phyloP scores from a whole-genome alignment of 2,888 invertebrate genomes.

The Dryobota labecula region DNA sequence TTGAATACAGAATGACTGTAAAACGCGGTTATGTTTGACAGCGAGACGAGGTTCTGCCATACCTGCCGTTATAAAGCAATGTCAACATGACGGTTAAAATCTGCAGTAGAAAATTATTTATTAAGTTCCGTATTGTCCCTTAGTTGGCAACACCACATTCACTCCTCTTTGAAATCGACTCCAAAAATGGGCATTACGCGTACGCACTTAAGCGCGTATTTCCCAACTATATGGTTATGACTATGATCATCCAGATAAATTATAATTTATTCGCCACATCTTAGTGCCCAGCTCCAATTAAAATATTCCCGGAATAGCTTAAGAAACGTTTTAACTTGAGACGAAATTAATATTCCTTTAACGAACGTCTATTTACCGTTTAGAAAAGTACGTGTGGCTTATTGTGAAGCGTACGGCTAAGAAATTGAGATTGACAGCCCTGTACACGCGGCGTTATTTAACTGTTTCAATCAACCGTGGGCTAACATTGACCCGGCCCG shows the following conservation, averaged over 20 bases:
- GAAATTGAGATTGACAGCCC: slow-evolving; percentile 77
- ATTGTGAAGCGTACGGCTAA: slow-evolving; percentile 69
- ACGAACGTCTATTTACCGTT: slow-evolving; percentile 56
- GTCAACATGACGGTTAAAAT: slow-evolving; percentile 43
- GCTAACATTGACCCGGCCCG: slow-evolving; percentile 82
- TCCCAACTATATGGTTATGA: slow-evolving; percentile 31
- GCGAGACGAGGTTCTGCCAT: slow-evolving; percentile 14
- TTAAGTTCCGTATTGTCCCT: slow-evolving; percentile 44
- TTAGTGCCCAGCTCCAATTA: slow-evolving; percentile 35
- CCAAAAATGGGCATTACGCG: slow-evolving; percentile 34
- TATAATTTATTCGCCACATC: slow-evolving; percentile 36
- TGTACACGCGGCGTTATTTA: slow-evolving; percentile 69
- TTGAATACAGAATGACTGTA: slow-evolving; percentile 31
- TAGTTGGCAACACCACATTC: slow-evolving; percentile 43
- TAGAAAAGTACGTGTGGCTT: slow-evolving; percentile 72
- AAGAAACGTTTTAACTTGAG: slow-evolving; percentile 30
- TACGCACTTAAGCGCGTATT: slow-evolving; percentile 26
- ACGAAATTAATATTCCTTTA: slow-evolving; percentile 54
- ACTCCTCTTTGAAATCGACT: slow-evolving; percentile 40
- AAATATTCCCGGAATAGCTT: slow-evolving; percentile 39
- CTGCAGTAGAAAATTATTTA: slow-evolving; percentile 53
- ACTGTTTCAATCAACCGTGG: slow-evolving; percentile 78
- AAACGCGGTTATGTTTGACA: slow-evolving; percentile 22
- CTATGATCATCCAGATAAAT: slow-evolving; percentile 37
- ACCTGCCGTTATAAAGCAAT: slow-evolving; percentile 41